phyloP scores from a whole-genome alignment of 2,888 invertebrate genomes.

The Idaea straminata region DNA sequence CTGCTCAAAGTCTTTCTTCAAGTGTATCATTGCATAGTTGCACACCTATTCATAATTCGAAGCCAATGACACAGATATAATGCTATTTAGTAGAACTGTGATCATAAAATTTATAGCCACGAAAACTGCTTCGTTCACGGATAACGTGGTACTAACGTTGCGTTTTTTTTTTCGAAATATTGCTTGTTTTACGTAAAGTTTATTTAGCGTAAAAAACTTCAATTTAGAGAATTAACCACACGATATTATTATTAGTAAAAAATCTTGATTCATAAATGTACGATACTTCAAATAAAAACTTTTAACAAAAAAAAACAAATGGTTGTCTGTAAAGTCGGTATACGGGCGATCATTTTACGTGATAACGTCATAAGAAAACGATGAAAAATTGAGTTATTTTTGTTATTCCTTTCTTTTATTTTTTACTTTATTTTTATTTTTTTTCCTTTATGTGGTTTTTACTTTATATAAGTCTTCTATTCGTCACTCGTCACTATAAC shows the following conservation, averaged over 20 bases:
- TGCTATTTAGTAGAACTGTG: background rate
- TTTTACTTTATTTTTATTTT: too few species aligned
- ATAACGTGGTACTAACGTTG: background rate
- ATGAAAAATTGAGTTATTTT: too few species aligned
- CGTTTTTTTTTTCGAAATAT: background rate
- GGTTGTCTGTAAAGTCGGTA: too few species aligned
- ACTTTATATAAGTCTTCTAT: too few species aligned
- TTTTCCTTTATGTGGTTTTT: too few species aligned
- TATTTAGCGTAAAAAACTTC: background rate
- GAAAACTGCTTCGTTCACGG: background rate
- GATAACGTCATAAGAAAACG: too few species aligned
- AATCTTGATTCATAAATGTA: background rate
- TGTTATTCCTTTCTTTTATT: too few species aligned
- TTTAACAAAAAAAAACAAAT: background rate
- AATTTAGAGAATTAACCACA: background rate
- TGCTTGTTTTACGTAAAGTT: background rate
- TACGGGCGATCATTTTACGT: too few species aligned
- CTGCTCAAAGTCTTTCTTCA: constrained; percentile 25
- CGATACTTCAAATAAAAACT: background rate
- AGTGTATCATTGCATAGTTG: background rate
- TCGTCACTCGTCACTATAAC: too few species aligned
- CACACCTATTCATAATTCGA: background rate
- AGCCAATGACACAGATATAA: background rate
- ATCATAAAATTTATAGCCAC: background rate
- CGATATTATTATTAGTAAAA: background rate